Evolutionary conservation across 2,113 vertebrate genomes (phyloP).

Genomic region (Phainopepla nitens): DNA sequence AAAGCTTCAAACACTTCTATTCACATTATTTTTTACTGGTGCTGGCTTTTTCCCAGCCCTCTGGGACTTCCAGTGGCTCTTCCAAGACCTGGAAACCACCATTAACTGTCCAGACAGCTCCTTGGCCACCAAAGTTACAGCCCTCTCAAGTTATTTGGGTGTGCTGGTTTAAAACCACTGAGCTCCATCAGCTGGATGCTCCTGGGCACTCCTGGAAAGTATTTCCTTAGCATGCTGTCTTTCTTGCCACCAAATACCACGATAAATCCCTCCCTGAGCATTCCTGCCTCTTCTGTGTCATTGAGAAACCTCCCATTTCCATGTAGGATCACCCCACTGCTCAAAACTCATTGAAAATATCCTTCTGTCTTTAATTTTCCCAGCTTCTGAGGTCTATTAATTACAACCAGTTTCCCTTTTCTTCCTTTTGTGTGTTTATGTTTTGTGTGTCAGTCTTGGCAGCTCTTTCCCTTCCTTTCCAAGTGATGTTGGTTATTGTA

Average conservation of each 20-base stretch:
- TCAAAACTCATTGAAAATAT: not conserved
- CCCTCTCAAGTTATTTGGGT: not conserved
- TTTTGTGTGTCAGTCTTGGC: not conserved
- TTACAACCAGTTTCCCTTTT: not conserved
- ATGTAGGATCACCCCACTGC: not conserved
- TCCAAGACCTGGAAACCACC: not conserved
- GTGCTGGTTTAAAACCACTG: not conserved
- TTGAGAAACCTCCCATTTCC: not conserved
- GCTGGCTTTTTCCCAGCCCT: not conserved
- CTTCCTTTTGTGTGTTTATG: not conserved
- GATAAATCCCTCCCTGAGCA: not conserved
- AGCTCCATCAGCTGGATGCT: not conserved
- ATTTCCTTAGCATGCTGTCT: not conserved
- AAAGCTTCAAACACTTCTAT: not conserved
- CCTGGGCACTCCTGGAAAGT: not conserved
- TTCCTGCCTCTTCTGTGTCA: not conserved
- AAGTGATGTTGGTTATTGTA: not conserved
- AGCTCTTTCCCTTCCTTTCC: not conserved
- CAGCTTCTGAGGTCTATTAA: not conserved
- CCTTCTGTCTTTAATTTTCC: not conserved
- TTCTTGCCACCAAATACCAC: not conserved
- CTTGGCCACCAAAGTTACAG: not conserved
- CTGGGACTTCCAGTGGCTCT: not conserved
- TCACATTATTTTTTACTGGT: too few relatives aligned
- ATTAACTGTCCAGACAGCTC: not conserved